Evolutionary conservation across 2,113 vertebrate species (phyloP), one percentile per base, ranked within the genome.

Genomic region (Phodopus roborovskii): DNA sequence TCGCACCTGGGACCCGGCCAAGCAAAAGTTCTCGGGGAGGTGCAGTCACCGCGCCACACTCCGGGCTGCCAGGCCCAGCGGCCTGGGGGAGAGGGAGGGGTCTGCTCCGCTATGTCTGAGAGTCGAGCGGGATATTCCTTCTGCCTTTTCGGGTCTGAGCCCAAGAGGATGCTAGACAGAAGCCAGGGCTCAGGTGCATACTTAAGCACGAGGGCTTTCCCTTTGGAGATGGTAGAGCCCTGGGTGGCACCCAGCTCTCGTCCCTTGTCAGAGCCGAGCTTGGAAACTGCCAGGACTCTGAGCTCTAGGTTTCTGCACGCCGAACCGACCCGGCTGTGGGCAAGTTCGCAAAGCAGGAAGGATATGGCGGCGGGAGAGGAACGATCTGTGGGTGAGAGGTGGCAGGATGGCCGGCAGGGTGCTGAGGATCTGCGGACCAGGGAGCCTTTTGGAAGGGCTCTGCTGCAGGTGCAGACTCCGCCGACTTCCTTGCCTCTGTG

Each of bases 1-100:
- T 81, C 9, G 66, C 48, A 66, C 71, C 91, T 90, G 94, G 70
- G 84, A 70, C 70, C 16, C 1, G 73, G 88, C 88, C 94, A 26
- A 53, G 94, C 94, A 81, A 92, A 98, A 97, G 97, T 97, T 97
- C 73, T 94, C 81, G 19, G 83, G 94, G 86, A 91, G 73, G 88
- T 56, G 42, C 48, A 4, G 58, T 45, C 74, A 30, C 88, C 22
- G 42, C 39, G 74, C 39, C 8, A 19, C 39, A 66, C 39, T 64
- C 58, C 71, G 1, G 30, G 77, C 64, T 11, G 17, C 22, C 4
- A 33, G 71, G 48, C 60, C n/a, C 64, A 64, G 75, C 74, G 30
- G 91, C 84, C 66, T 12, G 42, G 39, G 78, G 75, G 75, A 45
- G 36, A 84, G 86, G 64, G 42, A 73, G 83, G 62, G 66, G 22